A percentile compares a stretch with the other conserved stretches of the same genome.
Conservation (phyloP, 1,140 invertebrate genomes). For the Asbolus verrucosus region DNA sequence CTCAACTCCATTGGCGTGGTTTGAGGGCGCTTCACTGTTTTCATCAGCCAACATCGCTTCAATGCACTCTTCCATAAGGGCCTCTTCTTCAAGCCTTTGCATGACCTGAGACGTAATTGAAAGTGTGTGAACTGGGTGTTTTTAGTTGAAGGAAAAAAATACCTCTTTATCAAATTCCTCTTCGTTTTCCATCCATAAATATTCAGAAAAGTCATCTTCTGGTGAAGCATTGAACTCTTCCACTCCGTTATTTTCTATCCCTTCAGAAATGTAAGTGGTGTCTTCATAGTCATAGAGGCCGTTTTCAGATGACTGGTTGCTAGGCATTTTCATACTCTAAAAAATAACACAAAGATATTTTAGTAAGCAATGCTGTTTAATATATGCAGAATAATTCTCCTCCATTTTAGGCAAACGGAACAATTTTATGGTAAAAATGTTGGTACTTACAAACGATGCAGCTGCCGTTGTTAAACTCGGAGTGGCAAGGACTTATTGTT, state of each 20-base stretch:
- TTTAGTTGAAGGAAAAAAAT: slow-evolving; percentile 49
- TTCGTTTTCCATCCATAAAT: slow-evolving; percentile 93
- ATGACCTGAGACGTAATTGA: slow-evolving; percentile 73
- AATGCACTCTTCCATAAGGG: slow-evolving; percentile 86
- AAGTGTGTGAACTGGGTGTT: slow-evolving; percentile 6
- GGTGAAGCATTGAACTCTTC: slow-evolving; percentile 69
- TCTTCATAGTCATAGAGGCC: slow-evolving; percentile 69
- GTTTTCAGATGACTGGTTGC: slow-evolving; percentile 66
- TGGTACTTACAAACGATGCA: slow-evolving; percentile 41
- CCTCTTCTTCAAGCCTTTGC: slow-evolving; percentile 87
- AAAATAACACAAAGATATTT: slow-evolving; percentile 40
- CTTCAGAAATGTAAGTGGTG: slow-evolving; percentile 65
- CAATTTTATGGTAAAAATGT: slow-evolving; percentile 31
- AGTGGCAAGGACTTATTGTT: no score
- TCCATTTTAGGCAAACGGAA: slow-evolving; percentile 51
- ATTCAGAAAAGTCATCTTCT: slow-evolving; percentile 85
- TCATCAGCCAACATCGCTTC: slow-evolving; percentile 84
- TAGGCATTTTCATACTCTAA: slow-evolving; percentile 73
- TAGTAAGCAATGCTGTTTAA: slow-evolving; percentile 3
- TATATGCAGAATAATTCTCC: slow-evolving; percentile 41
- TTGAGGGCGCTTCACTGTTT: slow-evolving; percentile 43
- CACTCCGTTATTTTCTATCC: slow-evolving; percentile 62
- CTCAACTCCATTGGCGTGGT: slow-evolving; percentile 40
- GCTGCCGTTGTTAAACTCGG: slow-evolving; percentile 15
- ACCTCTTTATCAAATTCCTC: slow-evolving; percentile 91